A percentile compares a stretch with the other conserved stretches of the same genome.
Evolutionary conservation across 2,888 invertebrate species (phyloP).

Genomic region (Hydraecia micacea): DNA sequence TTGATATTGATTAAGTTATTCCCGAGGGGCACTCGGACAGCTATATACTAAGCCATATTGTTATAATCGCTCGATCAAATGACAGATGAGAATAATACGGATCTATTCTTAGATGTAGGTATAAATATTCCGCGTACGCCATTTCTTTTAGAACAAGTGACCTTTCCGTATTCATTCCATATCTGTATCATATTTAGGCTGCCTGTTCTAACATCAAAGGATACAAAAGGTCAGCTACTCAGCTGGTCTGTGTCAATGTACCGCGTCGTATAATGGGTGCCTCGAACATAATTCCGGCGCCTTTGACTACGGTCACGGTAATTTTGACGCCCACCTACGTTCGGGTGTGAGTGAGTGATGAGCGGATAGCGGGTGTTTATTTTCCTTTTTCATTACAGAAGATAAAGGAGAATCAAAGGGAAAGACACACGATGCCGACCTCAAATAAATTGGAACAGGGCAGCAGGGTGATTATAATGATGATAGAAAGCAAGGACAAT

Average conservation of each 20-base stretch:
- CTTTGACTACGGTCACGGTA: conserved; percentile 49
- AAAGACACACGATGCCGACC: neutral
- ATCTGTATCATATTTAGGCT: neutral
- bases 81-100: neutral
- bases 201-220: conserved; percentile 30
- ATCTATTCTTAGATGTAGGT: neutral
- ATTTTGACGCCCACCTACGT: conserved; percentile 39
- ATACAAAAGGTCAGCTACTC: conserved; percentile 42
- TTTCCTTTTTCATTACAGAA: neutral
- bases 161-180: conserved; percentile 4
- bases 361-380: conserved; percentile 4
- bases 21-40: neutral
- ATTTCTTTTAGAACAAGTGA: neutral
- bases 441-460: neutral
- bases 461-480: neutral
- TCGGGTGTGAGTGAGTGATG: neutral
- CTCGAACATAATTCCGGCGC: conserved; percentile 13
- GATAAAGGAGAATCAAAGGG: neutral
- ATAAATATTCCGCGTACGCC: neutral
- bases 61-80: too few relatives aligned
- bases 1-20: neutral
- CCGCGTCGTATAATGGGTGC: conserved; percentile 12
- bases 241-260: conserved; percentile 30
- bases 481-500: too few relatives aligned
- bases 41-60: neutral